A percentile compares a stretch with the other conserved stretches of the same genome.
Conservation (phyloP, 1,140 invertebrate species). For the Zaprionus vittiger region DNA sequence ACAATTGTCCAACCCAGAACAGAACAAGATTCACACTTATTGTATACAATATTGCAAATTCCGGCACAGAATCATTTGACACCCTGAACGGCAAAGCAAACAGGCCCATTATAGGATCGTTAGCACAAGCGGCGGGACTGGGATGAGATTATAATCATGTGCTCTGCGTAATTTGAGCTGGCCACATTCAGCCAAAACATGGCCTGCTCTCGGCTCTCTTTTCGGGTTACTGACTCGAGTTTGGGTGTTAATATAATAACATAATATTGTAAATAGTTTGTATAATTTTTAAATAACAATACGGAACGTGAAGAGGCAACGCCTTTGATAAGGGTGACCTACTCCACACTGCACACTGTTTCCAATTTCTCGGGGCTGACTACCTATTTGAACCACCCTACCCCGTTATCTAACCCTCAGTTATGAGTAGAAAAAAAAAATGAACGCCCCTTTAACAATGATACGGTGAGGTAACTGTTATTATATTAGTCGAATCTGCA, state of each 20-base stretch:
- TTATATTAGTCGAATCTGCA: conserved; percentile 73
- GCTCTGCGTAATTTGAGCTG: conserved; percentile 58
- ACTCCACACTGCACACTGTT: conserved; percentile 64
- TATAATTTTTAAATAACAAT: conserved; percentile 69
- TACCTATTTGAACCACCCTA: conserved; percentile 7
- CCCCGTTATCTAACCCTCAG: conserved; percentile 67
- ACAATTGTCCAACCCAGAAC: conserved; percentile 56
- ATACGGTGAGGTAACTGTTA: conserved; percentile 68
- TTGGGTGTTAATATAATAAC: conserved; percentile 69
- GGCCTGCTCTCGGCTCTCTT: conserved; percentile 3
- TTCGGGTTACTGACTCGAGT: conserved; percentile 40
- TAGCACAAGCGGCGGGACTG: conserved; percentile 49
- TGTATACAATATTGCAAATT: conserved; percentile 79
- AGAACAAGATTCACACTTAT: conserved; percentile 42
- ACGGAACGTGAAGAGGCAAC: conserved; percentile 40
- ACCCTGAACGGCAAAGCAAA: conserved; percentile 37
- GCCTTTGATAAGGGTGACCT: neutral
- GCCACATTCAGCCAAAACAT: conserved; percentile 48
- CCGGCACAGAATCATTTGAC: conserved; percentile 63
- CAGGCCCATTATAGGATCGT: conserved; percentile 53
- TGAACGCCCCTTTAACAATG: conserved; percentile 61
- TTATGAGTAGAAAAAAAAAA: conserved; percentile 42
- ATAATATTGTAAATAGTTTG: conserved; percentile 46
- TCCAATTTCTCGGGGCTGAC: conserved; percentile 57
- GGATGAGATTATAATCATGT: conserved; percentile 35